A percentile compares a stretch with the other conserved stretches of the same genome.
phyloP scores from a whole-genome alignment of 2,888 invertebrate genomes.

The Merodon equestris region DNA sequence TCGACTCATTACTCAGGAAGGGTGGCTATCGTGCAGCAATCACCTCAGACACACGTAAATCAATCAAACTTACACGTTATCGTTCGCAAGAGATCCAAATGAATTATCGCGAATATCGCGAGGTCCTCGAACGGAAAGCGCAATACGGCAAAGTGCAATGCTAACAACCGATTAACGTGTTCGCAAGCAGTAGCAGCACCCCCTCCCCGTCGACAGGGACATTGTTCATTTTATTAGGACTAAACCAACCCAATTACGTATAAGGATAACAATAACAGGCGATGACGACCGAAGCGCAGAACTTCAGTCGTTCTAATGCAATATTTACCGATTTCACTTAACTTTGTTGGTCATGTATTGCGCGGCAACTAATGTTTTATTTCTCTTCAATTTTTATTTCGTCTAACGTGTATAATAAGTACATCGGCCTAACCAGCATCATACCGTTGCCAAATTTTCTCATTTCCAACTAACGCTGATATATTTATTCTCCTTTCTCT shows the following conservation, averaged over 20 bases:
- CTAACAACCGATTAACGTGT: constrained; percentile 73
- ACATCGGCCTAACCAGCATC: constrained; percentile 42
- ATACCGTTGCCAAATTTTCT: constrained; percentile 55
- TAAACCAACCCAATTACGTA: too few species aligned
- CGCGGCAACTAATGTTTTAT: constrained; percentile 38
- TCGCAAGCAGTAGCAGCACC: too few species aligned
- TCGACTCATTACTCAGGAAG: constrained; percentile 97
- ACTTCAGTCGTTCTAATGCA: constrained; percentile 25
- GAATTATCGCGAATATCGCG: constrained; percentile 89
- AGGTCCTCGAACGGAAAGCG: constrained; percentile 76
- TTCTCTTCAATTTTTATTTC: constrained; percentile 30
- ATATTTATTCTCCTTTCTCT: constrained; percentile 14
- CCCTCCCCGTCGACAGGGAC: constrained; percentile 3
- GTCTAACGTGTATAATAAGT: constrained; percentile 18
- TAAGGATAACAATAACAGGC: constrained; percentile 6
- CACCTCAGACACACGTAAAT: constrained; percentile 91
- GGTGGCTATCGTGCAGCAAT: constrained; percentile 96
- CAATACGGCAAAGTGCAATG: constrained; percentile 78
- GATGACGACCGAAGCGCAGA: neutral
- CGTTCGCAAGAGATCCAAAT: constrained; percentile 97
- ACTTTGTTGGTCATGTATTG: constrained; percentile 40
- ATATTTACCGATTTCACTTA: constrained; percentile 64
- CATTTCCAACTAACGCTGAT: constrained; percentile 32
- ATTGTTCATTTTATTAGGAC: constrained; percentile 17
- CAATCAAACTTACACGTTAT: constrained; percentile 96